Base-by-base conservation (phyloP, 2,888 invertebrate genomes). In the Oscheius onirici region DNA sequence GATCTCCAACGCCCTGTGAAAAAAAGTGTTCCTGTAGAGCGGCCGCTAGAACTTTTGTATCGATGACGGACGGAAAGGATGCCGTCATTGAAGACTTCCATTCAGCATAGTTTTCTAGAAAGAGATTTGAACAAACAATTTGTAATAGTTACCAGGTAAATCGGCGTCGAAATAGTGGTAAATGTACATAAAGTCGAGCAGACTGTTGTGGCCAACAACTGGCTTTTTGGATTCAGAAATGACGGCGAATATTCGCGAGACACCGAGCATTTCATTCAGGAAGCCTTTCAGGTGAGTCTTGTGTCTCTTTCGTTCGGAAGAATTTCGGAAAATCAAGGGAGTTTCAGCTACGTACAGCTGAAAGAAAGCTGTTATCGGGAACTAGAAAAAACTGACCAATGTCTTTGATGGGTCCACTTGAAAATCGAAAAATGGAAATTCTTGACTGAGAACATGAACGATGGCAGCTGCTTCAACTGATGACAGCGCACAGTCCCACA, bases 101-200 rank as follows among this genome's bases (percentile, higher is more conserved):
- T 15, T 61, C 68, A 10, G 51, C 65, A 41, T 76, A 76, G 2
- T 54, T 61, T 40, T 67, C 73, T 75, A 40, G 15, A 66, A 66
- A 20, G 1, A 11, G 10, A 24, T 54, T 34, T 41, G 17, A 22
- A 61, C 22, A 26, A 46, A n/a, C n/a, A n/a, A n/a, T n/a, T n/a
- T n/a, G n/a, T n/a, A 26, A 44, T n/a, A n/a, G 11, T 15, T 46
- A 76, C 74, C 72, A 20, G 76, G 76, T 28, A 76, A 65, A 54
- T 76, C 74, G 11, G 34, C 49, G 26, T 72, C 61, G 66, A 76
- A 76, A 28, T 63, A 72, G 20, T 76, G 51, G 26, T 72, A 74
- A 34, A 73, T 60, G 41, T 76, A 74, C 54, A 72, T 49, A 11
- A 74, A 68, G 43, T 76, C 76, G 26, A 76, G 63, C 34, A 74